Conservation (phyloP, 2,113 vertebrate genomes). For the Galeopterus variegatus region DNA sequence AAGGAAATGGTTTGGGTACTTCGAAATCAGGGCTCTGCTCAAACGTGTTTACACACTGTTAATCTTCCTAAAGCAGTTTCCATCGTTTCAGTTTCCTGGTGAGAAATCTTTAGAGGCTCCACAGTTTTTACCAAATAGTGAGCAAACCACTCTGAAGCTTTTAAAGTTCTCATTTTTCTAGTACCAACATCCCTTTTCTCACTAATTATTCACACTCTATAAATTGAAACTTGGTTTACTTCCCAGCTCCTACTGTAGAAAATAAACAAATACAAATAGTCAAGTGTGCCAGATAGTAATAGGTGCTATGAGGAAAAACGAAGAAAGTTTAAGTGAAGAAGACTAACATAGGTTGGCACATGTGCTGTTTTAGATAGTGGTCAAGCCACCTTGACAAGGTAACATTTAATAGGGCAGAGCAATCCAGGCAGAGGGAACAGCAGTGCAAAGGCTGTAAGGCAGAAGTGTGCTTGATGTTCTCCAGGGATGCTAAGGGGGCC, state of each 20-base stretch:
- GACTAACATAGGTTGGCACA: neutral
- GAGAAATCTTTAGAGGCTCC: neutral
- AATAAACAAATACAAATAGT: neutral
- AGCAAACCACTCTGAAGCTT: neutral
- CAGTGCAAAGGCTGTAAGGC: neutral
- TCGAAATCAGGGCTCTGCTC: neutral
- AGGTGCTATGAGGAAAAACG: neutral
- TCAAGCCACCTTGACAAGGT: neutral
- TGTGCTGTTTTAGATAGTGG: neutral
- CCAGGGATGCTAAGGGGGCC: too few species aligned
- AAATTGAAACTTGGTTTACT: neutral
- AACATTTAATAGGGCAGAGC: neutral
- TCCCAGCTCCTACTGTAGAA: neutral
- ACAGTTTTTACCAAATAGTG: neutral
- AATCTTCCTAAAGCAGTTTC: neutral
- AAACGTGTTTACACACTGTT: neutral
- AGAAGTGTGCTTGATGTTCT: neutral
- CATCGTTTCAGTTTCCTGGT: neutral
- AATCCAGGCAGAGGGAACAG: neutral
- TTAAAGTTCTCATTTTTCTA: neutral
- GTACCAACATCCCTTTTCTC: neutral
- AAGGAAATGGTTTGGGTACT: neutral
- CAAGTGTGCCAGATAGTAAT: neutral
- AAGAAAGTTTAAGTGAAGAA: neutral
- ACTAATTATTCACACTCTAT: neutral